Evolutionary conservation across 2,113 vertebrate genomes (phyloP), one percentile per base, ranked within the genome.

Genomic region (Phalacrocorax pelagicus): DNA sequence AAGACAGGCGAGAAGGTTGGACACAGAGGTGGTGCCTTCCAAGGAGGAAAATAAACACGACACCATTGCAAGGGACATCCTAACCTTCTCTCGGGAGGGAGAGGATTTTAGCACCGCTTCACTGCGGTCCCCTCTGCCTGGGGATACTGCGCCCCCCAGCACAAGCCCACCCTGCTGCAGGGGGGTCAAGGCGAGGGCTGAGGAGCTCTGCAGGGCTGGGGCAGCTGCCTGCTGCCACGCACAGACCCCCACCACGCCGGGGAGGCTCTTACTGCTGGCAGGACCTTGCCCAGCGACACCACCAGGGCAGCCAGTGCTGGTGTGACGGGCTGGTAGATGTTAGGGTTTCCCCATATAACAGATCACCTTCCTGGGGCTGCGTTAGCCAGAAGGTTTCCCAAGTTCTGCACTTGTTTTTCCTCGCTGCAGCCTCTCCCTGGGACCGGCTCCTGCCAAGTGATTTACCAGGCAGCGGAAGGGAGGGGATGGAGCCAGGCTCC

Each of bases 181-280:
- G 2, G 0, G 62, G 29, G 23, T 23, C 38, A 51, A 54, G 32
- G 54, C 0, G 1, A 66, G 46, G 14, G 61, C 61, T 13, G 71
- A 59, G 65, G 30, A 44, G 61, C 51, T 79, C 46, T 0, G 13
- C 0, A 2, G 38, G 44, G 46, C 71, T 52, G 74, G 51, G 34
- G 10, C 8, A 38, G 15, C 6, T 2, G 4, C 49, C 55, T 1
- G 1, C 44, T 29, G 42, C 63, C 19, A 0, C 1, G 9, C 30
- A n/a, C 0, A 0, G 27, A 22, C 22, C 29, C 29, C 14, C 52
- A 5, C 6, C 23, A 1, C 30, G 4, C 23, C 1, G 0, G 72
- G 32, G 49, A 23, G n/a, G 58, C 42, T 81, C 32, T 23, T 16
- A 2, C 51, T 62, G 20, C 38, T 4, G 32, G 22, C 2, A 10